Percentiles rank a stretch among this genome's conserved stretches.
phyloP scores from a whole-genome alignment of 2,797 vertebrate genomes.

The Phoebastria nigripes region DNA sequence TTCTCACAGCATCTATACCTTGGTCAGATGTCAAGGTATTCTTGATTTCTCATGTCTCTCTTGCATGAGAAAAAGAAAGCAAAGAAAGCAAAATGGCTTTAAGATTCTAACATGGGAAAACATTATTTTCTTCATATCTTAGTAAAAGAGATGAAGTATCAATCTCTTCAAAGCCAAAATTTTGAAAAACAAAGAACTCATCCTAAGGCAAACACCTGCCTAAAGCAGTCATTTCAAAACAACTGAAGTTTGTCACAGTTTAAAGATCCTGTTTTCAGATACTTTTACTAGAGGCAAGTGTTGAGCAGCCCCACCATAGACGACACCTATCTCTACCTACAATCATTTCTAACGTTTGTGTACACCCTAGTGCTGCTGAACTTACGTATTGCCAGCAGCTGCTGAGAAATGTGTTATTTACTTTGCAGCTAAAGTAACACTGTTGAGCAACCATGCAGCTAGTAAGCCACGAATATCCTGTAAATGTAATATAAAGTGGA shows the following conservation, averaged over 20 bases:
- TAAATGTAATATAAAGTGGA: not conserved
- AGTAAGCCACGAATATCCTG: not conserved
- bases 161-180: not conserved
- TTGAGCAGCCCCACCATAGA: fast-evolving
- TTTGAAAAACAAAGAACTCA: not conserved
- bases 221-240: not conserved
- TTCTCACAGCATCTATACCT: not conserved
- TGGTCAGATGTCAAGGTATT: not conserved
- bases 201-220: not conserved
- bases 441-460: not conserved
- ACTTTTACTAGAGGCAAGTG: not conserved
- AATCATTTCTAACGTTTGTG: not conserved
- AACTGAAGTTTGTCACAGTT: not conserved
- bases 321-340: not conserved
- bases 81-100: not conserved
- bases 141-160: not conserved
- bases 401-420: not conserved
- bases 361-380: not conserved
- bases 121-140: not conserved
- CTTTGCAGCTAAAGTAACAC: not conserved
- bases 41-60: not conserved
- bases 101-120: not conserved
- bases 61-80: not conserved
- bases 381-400: not conserved
- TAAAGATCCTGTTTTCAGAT: not conserved